Conservation (phyloP, 2,113 vertebrate genomes). For the Laticauda colubrina region DNA sequence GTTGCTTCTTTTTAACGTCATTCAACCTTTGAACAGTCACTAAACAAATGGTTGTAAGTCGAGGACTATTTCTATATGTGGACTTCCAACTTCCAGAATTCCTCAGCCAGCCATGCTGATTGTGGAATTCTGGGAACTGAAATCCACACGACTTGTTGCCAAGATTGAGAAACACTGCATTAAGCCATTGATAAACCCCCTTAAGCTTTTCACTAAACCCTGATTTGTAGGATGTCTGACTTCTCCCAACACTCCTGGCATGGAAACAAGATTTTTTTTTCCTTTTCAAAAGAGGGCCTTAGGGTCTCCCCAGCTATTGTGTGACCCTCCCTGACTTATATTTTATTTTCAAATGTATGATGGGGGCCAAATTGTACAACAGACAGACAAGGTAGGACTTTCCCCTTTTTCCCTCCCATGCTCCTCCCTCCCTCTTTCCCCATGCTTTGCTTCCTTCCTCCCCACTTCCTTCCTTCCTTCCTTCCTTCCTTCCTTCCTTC, state of each 20-base stretch:
- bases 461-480: too few species aligned
- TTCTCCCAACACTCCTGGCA: not conserved
- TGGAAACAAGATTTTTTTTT: not conserved
- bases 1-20: not conserved
- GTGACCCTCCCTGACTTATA: not conserved
- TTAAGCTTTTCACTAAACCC: not conserved
- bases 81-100: too few species aligned
- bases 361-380: not conserved
- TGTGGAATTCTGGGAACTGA: too few species aligned
- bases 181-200: not conserved
- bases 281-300: too few species aligned
- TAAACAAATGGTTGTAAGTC: not conserved
- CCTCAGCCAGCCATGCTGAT: too few species aligned
- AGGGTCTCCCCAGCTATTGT: not conserved
- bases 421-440: too few species aligned
- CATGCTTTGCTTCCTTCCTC: too few species aligned
- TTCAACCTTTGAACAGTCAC: not conserved
- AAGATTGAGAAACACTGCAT: not conserved
- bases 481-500: too few species aligned
- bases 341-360: not conserved
- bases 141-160: too few species aligned
- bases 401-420: too few species aligned
- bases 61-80: not conserved
- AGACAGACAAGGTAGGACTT: not conserved
- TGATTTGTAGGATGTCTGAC: not conserved